These are phyloP conservation scores for Agapostemon virescens DNA, from an alignment of 2,888 invertebrate species.

Conservation along the genomic window DNA sequence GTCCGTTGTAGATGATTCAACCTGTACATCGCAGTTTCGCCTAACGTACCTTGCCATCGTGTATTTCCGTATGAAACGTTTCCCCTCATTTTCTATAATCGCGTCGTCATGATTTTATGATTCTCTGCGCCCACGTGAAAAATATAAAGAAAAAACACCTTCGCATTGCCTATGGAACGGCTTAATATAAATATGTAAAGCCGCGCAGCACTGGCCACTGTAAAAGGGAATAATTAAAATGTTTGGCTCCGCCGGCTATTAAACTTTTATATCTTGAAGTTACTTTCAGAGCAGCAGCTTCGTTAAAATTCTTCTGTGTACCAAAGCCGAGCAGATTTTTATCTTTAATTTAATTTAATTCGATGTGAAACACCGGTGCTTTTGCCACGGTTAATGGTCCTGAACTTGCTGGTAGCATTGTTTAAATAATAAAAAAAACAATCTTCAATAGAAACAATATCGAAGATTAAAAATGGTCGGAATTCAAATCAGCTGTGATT, in stretches of 20 bases:
- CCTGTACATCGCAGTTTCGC: too few species aligned
- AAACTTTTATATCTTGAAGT: neutral
- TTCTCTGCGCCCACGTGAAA: too few species aligned
- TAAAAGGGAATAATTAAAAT: slow-evolving; percentile 3
- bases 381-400: neutral
- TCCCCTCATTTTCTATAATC: too few species aligned
- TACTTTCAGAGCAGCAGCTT: neutral
- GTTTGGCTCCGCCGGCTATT: neutral
- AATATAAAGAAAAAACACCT: neutral
- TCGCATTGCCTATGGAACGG: neutral
- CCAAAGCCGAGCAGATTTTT: neutral
- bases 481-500: neutral
- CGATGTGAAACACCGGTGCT: neutral
- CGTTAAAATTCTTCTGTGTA: neutral
- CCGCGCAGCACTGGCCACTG: neutral
- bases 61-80: too few species aligned
- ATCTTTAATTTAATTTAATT: neutral
- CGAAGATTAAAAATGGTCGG: neutral
- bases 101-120: neutral
- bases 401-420: neutral
- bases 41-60: too few species aligned
- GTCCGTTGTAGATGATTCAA: too few species aligned
- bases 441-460: neutral
- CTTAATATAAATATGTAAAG: neutral
- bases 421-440: neutral